These are phyloP conservation scores for Atrina japonica DNA, from an alignment of 2,888 invertebrate species.

Conservation along the genomic window DNA sequence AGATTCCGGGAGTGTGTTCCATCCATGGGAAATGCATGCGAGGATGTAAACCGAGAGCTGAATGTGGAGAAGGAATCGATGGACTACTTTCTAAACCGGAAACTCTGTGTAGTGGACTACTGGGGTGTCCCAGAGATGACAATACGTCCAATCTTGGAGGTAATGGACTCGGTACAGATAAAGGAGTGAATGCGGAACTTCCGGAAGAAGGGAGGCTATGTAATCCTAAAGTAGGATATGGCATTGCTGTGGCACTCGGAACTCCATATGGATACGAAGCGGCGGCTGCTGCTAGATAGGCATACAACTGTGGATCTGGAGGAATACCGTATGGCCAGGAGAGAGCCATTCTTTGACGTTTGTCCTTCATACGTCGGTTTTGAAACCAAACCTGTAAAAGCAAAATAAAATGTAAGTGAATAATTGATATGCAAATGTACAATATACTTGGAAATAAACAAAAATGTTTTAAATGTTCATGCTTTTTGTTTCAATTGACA, in stretches of 20 bases:
- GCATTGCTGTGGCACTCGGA: constrained; percentile 42
- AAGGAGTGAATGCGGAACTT: constrained; percentile 57
- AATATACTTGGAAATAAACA: too few species aligned
- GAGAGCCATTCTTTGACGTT: constrained; percentile 95
- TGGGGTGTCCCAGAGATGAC: constrained; percentile 28
- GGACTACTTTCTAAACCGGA: constrained; percentile 49
- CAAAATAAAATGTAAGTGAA: constrained; percentile 34
- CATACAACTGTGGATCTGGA: constrained; percentile 93
- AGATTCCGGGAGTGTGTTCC: constrained; percentile 39
- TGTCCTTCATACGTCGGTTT: constrained; percentile 98
- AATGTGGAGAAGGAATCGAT: constrained; percentile 20
- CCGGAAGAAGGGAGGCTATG: constrained; percentile 51
- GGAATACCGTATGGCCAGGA: constrained; percentile 92
- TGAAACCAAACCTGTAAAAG: constrained; percentile 90
- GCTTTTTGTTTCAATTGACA: too few species aligned
- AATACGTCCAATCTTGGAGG: constrained; percentile 53
- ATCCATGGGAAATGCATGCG: constrained; percentile 47
- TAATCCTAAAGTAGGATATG: constrained; percentile 48
- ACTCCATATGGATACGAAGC: constrained; percentile 68
- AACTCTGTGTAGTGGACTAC: constrained; percentile 39
- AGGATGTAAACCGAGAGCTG: constrained; percentile 28
- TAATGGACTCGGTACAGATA: constrained; percentile 49
- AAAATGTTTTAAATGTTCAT: too few species aligned
- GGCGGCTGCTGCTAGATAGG: constrained; percentile 93
- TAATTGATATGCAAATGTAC: not conserved